Evolutionary conservation across 2,797 vertebrate genomes (phyloP).

Genomic region (Picus viridis): DNA sequence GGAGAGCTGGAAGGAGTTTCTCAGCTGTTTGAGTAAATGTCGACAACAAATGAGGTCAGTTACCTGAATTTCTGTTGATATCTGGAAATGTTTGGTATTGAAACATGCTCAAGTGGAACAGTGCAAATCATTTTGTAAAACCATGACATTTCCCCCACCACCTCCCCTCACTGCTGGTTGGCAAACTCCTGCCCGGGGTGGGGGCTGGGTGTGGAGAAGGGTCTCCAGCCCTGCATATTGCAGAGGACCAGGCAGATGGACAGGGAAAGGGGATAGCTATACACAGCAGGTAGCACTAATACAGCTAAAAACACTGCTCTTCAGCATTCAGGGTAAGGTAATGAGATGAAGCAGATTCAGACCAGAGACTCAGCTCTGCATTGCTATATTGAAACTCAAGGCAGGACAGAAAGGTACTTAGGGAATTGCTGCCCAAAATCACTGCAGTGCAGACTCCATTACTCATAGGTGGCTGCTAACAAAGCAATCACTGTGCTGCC

Average conservation of each 20-base stretch:
- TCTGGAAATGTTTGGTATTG: not conserved
- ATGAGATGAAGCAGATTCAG: not conserved
- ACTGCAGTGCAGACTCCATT: not conserved
- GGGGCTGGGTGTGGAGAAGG: no score
- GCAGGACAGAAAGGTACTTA: not conserved
- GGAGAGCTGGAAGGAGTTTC: not conserved
- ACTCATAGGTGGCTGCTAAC: not conserved
- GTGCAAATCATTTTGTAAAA: not conserved
- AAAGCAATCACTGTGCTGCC: not conserved
- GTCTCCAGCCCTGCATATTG: no score
- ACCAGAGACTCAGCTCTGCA: not conserved
- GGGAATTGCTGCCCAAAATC: not conserved
- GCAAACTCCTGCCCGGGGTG: no score
- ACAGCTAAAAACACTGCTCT: not conserved
- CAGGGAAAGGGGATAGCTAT: no score
- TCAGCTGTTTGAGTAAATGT: slow-evolving; percentile 5
- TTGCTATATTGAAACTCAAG: not conserved
- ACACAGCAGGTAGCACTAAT: not conserved
- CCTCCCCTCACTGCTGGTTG: no score
- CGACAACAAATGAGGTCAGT: not conserved
- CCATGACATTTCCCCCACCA: accelerated
- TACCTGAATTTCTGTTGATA: not conserved
- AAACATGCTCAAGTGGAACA: not conserved
- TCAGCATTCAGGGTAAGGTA: not conserved
- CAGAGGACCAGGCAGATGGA: no score